Base-by-base conservation (phyloP, 2,797 vertebrate species). In the Phalloptychus januarius region DNA sequence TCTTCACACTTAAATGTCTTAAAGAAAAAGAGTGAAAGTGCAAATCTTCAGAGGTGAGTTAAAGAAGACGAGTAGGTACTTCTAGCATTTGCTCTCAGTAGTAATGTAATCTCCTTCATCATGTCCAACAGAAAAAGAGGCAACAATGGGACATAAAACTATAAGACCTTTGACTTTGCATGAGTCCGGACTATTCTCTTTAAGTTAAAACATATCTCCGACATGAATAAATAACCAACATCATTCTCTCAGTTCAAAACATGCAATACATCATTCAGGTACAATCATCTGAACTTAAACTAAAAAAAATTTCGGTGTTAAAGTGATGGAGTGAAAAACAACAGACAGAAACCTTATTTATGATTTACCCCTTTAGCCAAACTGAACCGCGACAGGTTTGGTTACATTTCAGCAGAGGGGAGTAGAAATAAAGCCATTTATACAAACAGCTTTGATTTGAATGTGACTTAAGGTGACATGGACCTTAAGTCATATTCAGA, bases 201-300 rank as follows among this genome's bases (percentile, higher is more conserved):
- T 67, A 67, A 67, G 36, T 33, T 76, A 85, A 81, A 87, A 86
- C 46, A 75, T 63, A 10, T 18, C 25, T 25, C 71, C 36, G 70
- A 38, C 61, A 36, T 44, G 18, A 75, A 76, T 83, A 93, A 92
- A 90, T 90, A 94, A n/a, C n/a, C n/a, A n/a, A 93, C 90, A 93
- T 87, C 10, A 71, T 36, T 71, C 50, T 67, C 36, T 86, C 88
- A 87, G 84, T 89, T 89, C 90, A 91, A 91, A 87, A 74, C 79
- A 50, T 63, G 72, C 75, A 20, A 79, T 16, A 20, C 50, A 79
- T 38, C 48, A 73, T 16, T 23, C 18, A 5, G 33, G 38, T 25
- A 40, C 38, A 12, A 25, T 40, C 13, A 67, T 40, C 46, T 73
- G 1, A 78, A 80, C 44, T 4, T 38, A 11, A 76, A 78, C 16